Evolutionary conservation across 2,797 vertebrate genomes (phyloP).

Genomic region (Spinibarbus caldwelli): DNA sequence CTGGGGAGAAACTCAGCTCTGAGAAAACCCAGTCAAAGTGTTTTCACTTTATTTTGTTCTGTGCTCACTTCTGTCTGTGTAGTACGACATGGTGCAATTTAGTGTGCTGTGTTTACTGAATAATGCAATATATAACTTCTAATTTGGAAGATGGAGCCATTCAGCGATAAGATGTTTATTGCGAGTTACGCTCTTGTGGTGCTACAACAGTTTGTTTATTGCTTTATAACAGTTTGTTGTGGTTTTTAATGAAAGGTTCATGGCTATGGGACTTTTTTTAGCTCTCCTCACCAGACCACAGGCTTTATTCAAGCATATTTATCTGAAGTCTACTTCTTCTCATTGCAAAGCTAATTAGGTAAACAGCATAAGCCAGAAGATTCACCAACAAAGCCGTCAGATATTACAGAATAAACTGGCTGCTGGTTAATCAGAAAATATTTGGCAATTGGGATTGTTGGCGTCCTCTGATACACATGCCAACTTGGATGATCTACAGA

Average conservation of each 20-base stretch:
- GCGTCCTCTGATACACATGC: neutral
- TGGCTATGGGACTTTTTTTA: slow-evolving; percentile 5
- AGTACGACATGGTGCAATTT: neutral
- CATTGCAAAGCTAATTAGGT: slow-evolving; percentile 14
- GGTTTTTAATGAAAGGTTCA: slow-evolving; percentile 10
- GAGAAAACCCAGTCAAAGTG: neutral
- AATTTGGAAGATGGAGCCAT: slow-evolving; percentile 1
- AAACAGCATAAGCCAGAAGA: slow-evolving; percentile 4
- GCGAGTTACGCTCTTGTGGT: neutral
- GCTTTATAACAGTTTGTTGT: slow-evolving; percentile 13
- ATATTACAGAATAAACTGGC: neutral
- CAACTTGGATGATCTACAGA: neutral
- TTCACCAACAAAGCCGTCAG: neutral
- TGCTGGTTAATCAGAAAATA: neutral
- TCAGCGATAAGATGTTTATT: slow-evolving; percentile 12
- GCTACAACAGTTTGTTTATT: neutral
- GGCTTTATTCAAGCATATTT: slow-evolving; percentile 4
- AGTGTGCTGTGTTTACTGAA: neutral
- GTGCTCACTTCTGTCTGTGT: neutral
- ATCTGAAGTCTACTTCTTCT: neutral
- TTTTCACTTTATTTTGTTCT: slow-evolving; percentile 18
- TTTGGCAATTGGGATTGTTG: neutral
- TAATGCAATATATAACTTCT: neutral
- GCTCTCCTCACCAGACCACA: neutral
- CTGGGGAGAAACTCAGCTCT: neutral